A percentile compares a stretch with the other conserved stretches of the same genome.
Evolutionary conservation across 2,113 vertebrate species (phyloP).

Genomic region (Vicugna pacos): DNA sequence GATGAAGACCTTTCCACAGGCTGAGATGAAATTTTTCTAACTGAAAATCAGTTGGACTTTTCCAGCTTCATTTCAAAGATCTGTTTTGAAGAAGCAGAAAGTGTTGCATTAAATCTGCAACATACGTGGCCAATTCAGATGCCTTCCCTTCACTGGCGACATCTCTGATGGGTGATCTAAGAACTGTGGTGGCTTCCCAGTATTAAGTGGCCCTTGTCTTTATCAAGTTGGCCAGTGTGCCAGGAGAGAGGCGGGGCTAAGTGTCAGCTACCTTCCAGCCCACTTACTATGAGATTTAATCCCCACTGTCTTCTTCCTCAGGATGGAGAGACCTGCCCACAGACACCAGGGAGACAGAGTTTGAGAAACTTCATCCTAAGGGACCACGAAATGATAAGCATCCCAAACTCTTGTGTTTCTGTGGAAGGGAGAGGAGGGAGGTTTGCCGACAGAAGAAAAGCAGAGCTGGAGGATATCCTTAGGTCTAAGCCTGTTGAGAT

Average conservation of each 20-base stretch:
- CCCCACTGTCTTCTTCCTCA: not conserved
- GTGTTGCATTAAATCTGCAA: not conserved
- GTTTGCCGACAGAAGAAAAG: not conserved
- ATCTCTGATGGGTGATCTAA: not conserved
- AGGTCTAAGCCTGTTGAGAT: not conserved
- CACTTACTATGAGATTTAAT: not conserved
- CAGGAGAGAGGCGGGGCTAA: not conserved
- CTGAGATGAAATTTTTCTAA: not conserved
- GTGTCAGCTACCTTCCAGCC: not conserved
- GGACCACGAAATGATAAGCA: not conserved
- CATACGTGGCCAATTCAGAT: not conserved
- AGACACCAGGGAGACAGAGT: not conserved
- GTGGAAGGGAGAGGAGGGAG: too few species aligned
- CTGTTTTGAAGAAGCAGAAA: not conserved
- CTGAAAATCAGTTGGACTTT: not conserved
- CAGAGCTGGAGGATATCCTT: not conserved
- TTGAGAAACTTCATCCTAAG: not conserved
- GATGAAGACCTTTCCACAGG: not conserved
- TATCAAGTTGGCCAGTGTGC: not conserved
- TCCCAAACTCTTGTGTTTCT: not conserved
- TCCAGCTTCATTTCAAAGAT: slow-evolving; percentile 28
- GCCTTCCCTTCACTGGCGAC: not conserved
- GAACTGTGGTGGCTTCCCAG: not conserved
- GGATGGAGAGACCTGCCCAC: not conserved
- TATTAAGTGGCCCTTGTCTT: not conserved